Conservation (phyloP, 2,888 invertebrate species). For the Sarcophaga variegata region DNA sequence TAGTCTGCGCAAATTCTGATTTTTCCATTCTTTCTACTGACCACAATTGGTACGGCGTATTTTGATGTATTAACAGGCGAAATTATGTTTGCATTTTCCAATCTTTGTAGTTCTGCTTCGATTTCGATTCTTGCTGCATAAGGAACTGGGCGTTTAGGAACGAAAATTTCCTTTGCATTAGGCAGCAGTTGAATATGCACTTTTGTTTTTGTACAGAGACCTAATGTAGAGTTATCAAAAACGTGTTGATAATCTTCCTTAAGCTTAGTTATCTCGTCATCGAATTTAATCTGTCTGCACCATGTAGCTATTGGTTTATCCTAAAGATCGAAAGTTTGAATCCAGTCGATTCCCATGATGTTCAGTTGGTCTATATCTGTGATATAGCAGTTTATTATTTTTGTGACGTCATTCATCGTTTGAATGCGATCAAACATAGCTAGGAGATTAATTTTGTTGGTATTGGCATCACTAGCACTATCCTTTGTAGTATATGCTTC, state of each 20-base stretch:
- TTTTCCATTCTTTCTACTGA: slow-evolving; percentile 58
- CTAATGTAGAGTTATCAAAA: too few relatives aligned
- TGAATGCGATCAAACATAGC: neutral
- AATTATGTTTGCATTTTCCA: slow-evolving; percentile 60
- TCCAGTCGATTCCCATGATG: slow-evolving; percentile 26
- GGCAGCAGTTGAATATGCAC: too few relatives aligned
- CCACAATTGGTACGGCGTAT: slow-evolving; percentile 70
- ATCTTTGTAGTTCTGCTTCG: slow-evolving; percentile 62
- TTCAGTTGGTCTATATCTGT: slow-evolving; percentile 30
- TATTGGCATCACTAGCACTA: slow-evolving; percentile 34
- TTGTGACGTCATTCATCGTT: neutral
- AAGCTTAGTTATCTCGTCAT: too few relatives aligned
- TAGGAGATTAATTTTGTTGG: slow-evolving; percentile 22
- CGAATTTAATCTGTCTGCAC: too few relatives aligned
- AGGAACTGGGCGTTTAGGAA: too few relatives aligned
- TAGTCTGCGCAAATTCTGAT: slow-evolving; percentile 71
- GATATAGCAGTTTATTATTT: slow-evolving; percentile 15
- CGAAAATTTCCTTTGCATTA: too few relatives aligned
- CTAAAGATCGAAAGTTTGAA: slow-evolving; percentile 11
- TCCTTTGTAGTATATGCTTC: neutral
- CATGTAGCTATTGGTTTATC: slow-evolving; percentile 9
- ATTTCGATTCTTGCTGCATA: neutral
- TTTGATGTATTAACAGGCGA: slow-evolving; percentile 64
- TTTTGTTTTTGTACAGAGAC: too few relatives aligned
- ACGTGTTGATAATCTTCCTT: too few relatives aligned